These are phyloP conservation scores for Coenonympha arcania DNA, from an alignment of 2,888 invertebrate species.

Conservation along the genomic window DNA sequence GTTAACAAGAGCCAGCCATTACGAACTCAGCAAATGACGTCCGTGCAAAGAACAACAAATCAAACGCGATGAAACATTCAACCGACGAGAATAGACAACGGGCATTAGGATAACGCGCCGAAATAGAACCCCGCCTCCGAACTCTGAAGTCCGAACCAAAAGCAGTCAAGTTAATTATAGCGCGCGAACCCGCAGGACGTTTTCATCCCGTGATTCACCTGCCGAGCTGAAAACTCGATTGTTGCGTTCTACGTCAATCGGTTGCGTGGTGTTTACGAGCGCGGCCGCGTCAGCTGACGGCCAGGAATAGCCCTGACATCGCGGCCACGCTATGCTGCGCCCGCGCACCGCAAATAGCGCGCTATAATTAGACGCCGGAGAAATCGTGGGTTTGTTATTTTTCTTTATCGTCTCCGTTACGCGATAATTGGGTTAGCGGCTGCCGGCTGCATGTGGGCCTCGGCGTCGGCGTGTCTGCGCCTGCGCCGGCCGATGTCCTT, in stretches of 20 bases:
- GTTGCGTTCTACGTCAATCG: constrained; percentile 72
- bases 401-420: constrained; percentile 74
- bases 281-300: constrained; percentile 65
- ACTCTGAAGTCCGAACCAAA: constrained; percentile 71
- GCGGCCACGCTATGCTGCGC: constrained; percentile 68
- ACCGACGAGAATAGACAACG: constrained; percentile 60
- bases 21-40: constrained; percentile 21
- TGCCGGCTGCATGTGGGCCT: constrained; percentile 71
- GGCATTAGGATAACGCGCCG: constrained; percentile 58
- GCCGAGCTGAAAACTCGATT: constrained; percentile 71
- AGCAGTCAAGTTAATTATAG: constrained; percentile 71
- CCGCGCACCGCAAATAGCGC: constrained; percentile 71
- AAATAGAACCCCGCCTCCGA: constrained; percentile 72
- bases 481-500: constrained; percentile 50
- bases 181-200: constrained; percentile 62
- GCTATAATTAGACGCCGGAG: constrained; percentile 72
- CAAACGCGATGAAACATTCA: constrained; percentile 50
- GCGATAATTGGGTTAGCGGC: constrained; percentile 73
- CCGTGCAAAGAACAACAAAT: constrained; percentile 38
- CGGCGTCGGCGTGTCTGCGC: constrained; percentile 72
- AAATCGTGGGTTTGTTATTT: constrained; percentile 76
- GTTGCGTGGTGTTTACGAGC: constrained; percentile 70
- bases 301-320: constrained; percentile 74
- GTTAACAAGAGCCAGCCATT: constrained; percentile 3
- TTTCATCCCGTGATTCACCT: constrained; percentile 72